phyloP scores from a whole-genome alignment of 2,797 vertebrate species.

The Phylloscopus collybita region DNA sequence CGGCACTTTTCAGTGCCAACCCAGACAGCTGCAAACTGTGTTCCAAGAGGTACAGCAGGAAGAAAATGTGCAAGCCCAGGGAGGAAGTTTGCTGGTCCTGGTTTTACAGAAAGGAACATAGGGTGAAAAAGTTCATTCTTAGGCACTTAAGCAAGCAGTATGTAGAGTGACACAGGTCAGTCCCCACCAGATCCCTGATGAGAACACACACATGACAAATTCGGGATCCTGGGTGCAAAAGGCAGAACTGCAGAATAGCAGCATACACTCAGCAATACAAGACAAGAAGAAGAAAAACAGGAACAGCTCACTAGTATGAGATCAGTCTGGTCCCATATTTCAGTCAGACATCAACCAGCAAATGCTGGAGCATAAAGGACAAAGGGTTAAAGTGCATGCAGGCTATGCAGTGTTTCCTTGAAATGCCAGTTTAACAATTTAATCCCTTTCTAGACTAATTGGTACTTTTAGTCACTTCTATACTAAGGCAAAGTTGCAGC shows the following conservation, averaged over 20 bases:
- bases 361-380: neutral
- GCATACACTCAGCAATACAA: neutral
- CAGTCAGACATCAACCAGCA: neutral
- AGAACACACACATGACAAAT: neutral
- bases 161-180: neutral
- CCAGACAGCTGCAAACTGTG: neutral
- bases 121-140: neutral
- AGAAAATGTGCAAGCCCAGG: neutral
- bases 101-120: neutral
- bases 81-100: neutral
- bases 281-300: neutral
- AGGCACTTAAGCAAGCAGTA: neutral
- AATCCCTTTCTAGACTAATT: neutral
- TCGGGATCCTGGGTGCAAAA: rapidly evolving
- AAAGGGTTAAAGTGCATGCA: neutral
- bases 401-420: neutral
- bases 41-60: neutral
- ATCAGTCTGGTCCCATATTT: neutral
- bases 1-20: neutral
- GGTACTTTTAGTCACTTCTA: neutral
- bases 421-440: neutral
- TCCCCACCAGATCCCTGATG: neutral
- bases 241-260: neutral
- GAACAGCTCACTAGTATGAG: neutral
- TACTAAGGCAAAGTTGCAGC: neutral